Evolutionary conservation across 2,888 invertebrate species (phyloP).

Genomic region (Hirtodrosophila cameraria): DNA sequence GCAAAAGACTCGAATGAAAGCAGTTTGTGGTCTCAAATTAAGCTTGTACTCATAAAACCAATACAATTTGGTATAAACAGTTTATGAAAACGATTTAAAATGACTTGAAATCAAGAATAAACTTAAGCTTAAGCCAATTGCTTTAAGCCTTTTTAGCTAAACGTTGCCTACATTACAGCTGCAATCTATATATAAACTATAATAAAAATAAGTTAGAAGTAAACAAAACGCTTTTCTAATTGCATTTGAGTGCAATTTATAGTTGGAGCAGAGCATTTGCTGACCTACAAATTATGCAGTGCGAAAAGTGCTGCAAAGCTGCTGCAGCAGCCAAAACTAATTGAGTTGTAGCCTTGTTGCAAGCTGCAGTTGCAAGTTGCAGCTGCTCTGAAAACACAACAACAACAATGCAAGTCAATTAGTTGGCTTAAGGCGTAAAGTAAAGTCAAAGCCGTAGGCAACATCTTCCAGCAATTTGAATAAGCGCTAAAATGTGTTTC

Average conservation of each 20-base stretch:
- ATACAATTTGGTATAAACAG: not conserved
- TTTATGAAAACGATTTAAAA: not conserved
- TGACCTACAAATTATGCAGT: slow-evolving; percentile 72
- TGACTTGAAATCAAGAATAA: not conserved
- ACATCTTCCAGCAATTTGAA: slow-evolving; percentile 65
- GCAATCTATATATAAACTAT: not conserved
- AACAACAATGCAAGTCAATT: slow-evolving; percentile 60
- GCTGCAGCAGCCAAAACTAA: slow-evolving; percentile 50
- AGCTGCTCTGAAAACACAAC: slow-evolving; percentile 9
- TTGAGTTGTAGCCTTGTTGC: slow-evolving; percentile 62
- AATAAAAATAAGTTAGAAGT: not conserved
- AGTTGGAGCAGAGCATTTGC: slow-evolving; percentile 35
- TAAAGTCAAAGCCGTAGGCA: slow-evolving; percentile 36
- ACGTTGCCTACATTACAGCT: slow-evolving; percentile 5
- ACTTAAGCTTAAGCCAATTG: slow-evolving; percentile 1
- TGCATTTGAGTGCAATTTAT: slow-evolving; percentile 62
- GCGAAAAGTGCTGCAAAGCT: slow-evolving; percentile 42
- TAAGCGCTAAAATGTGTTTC: slow-evolving; percentile 62
- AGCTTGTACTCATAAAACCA: no score
- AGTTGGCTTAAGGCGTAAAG: slow-evolving; percentile 55
- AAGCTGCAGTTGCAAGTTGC: slow-evolving; percentile 39
- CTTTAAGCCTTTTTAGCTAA: not conserved
- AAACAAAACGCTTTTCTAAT: slow-evolving; percentile 42
- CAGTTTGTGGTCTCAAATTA: no score
- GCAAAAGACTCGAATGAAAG: no score